These are phyloP conservation scores for Pseudorhiza aurosa DNA, from an alignment of 30 jellyfish, hydroid and myxozoan genomes.

Conservation along the genomic window DNA sequence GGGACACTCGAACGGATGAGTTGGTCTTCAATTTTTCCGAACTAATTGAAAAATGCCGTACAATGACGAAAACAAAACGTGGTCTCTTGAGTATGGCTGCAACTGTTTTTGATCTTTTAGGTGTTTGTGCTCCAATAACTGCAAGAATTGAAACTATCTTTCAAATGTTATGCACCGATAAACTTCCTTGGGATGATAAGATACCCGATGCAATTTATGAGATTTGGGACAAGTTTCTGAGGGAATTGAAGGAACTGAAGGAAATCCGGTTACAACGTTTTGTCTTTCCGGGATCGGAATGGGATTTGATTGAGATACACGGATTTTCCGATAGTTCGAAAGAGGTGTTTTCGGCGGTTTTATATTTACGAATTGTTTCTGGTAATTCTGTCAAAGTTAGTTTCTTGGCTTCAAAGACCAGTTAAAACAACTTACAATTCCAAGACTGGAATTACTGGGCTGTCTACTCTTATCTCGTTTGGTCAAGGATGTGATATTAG, in stretches of 20 bases:
- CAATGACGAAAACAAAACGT: constrained; percentile 13
- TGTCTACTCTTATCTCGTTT: constrained; percentile 18
- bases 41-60: background rate
- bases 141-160: background rate
- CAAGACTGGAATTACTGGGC: constrained; percentile 42
- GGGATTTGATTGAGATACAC: constrained; percentile 4
- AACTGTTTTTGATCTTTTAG: constrained; percentile 40
- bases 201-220: background rate
- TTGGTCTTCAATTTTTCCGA: constrained; percentile 10
- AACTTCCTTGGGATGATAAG: background rate
- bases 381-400: background rate
- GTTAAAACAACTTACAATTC: constrained; percentile 23
- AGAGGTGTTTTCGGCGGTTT: constrained; percentile 38
- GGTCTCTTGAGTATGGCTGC: constrained; percentile 5
- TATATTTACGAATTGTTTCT: background rate
- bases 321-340: constrained; percentile 61
- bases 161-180: constrained; percentile 32
- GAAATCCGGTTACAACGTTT: too few species aligned
- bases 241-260: constrained; percentile 5
- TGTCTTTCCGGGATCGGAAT: background rate
- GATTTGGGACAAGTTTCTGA: constrained; percentile 22
- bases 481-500: constrained; percentile 5
- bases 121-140: constrained; percentile 28
- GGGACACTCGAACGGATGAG: constrained; percentile 20
- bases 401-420: constrained; percentile 38